Percentiles rank a stretch among this genome's conserved stretches.
Conservation (phyloP, 2,797 vertebrate species). For the Alexandromys oeconomus region DNA sequence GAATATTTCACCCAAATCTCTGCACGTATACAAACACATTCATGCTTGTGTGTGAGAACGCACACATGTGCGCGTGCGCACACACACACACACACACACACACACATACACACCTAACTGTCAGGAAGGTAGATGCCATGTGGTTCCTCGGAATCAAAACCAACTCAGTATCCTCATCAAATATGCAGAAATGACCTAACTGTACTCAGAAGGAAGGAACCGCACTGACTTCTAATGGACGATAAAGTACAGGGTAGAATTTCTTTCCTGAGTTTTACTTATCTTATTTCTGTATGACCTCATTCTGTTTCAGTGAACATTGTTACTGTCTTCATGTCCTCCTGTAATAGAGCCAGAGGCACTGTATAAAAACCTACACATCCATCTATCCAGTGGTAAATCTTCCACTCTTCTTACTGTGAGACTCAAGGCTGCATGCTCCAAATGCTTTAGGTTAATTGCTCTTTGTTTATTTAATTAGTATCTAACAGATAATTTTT, state of each 20-base stretch:
- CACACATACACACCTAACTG: neutral
- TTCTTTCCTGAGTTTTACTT: neutral
- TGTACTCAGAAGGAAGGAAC: conserved; percentile 11
- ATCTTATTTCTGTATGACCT: neutral
- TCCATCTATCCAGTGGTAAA: neutral
- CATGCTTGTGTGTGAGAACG: too few relatives aligned
- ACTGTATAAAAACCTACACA: neutral
- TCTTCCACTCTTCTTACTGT: neutral
- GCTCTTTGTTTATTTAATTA: neutral
- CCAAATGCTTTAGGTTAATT: neutral
- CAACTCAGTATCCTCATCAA: neutral
- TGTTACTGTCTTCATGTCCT: neutral
- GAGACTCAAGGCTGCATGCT: neutral
- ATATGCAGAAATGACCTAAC: conserved; percentile 23
- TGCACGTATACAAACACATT: too few relatives aligned
- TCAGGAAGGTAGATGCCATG: neutral
- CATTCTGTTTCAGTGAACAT: neutral
- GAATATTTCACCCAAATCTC: neutral
- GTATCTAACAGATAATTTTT: neutral
- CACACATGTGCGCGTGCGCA: neutral
- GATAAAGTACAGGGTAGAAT: neutral
- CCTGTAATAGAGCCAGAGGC: neutral
- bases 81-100: fast-evolving
- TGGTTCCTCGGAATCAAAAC: neutral
- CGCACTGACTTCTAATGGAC: neutral